phyloP scores from a whole-genome alignment of 2,113 vertebrate genomes.

The Grammomys dolichurus region DNA sequence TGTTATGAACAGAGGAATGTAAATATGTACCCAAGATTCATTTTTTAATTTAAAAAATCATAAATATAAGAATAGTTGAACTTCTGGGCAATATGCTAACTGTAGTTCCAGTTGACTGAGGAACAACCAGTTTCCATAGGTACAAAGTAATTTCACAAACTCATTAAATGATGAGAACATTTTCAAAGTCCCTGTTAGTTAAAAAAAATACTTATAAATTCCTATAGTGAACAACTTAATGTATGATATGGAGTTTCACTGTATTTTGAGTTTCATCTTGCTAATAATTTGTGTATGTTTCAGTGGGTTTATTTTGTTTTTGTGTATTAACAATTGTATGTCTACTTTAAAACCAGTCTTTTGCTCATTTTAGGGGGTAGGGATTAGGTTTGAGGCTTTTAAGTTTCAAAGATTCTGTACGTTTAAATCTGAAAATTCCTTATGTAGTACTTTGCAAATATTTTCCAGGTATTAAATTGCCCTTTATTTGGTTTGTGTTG shows the following conservation, averaged over 20 bases:
- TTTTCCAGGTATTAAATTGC: background rate
- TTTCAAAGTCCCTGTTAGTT: background rate
- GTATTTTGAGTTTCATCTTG: background rate
- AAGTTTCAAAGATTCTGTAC: background rate
- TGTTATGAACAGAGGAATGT: background rate
- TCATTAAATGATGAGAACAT: background rate
- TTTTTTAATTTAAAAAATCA: background rate
- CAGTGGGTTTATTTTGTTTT: background rate
- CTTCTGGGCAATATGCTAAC: background rate
- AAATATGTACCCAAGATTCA: background rate
- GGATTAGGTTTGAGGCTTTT: background rate
- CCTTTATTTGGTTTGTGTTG: background rate
- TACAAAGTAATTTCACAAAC: background rate
- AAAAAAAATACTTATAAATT: background rate
- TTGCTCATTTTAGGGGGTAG: background rate
- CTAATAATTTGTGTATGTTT: background rate
- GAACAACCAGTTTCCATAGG: background rate
- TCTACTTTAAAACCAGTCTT: background rate
- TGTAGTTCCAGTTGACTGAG: background rate
- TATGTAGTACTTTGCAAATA: background rate
- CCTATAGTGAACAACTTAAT: background rate
- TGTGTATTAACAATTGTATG: background rate
- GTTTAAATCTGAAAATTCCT: background rate
- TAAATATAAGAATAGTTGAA: background rate
- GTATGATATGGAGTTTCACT: background rate